Conservation (phyloP, 1,140 invertebrate genomes). For the Aphelenchoides besseyi region DNA sequence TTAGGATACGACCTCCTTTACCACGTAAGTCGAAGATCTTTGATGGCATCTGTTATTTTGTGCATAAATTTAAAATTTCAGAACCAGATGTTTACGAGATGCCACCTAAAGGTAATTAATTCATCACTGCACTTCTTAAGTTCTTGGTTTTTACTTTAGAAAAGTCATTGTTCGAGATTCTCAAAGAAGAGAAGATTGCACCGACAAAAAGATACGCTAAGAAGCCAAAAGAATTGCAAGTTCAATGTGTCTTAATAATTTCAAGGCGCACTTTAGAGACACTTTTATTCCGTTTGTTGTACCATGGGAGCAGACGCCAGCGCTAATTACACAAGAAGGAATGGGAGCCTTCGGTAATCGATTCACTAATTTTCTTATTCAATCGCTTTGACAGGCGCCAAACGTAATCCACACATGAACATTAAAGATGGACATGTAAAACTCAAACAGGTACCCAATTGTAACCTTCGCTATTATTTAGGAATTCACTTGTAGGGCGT, state of each 20-base stretch:
- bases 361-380: too few relatives aligned
- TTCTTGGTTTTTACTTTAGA: too few relatives aligned
- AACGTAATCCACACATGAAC: constrained; percentile 36
- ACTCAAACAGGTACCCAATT: constrained; percentile 35
- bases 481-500: constrained; percentile 18
- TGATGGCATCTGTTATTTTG: constrained; percentile 6
- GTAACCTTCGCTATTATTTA: too few relatives aligned
- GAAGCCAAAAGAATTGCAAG: constrained; percentile 32
- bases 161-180: constrained; percentile 37
- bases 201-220: constrained; percentile 38
- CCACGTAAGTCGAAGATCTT: too few relatives aligned
- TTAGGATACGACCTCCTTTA: too few relatives aligned
- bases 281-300: constrained; percentile 35
- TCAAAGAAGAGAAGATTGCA: constrained; percentile 32
- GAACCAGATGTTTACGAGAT: constrained; percentile 39
- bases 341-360: constrained; percentile 54
- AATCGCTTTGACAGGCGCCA: too few relatives aligned
- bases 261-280: constrained; percentile 15
- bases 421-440: constrained; percentile 40
- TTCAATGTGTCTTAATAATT: too few relatives aligned
- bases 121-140: too few relatives aligned
- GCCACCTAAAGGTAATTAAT: constrained; percentile 32
- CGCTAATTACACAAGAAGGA: constrained; percentile 38
- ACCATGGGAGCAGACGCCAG: constrained; percentile 43
- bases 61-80: constrained; percentile 27